Evolutionary conservation across 2,888 invertebrate species (phyloP), one percentile per base, ranked within the genome.

Genomic region (Podabrus alpinus): DNA sequence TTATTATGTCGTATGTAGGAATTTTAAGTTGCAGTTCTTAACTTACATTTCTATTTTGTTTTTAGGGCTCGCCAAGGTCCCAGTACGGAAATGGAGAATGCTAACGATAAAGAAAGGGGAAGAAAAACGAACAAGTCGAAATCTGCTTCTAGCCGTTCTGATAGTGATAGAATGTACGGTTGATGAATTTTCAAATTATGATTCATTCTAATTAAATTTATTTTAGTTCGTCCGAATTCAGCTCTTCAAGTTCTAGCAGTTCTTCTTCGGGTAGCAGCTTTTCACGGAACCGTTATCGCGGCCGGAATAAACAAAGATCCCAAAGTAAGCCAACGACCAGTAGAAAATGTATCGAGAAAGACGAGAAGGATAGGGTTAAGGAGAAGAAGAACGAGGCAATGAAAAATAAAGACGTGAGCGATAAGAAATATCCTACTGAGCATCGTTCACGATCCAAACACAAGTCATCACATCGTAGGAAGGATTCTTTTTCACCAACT

Each of bases 401-500:
- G 16, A 75, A 75, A 15, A 88, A 88, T 66, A 86, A 88, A 15
- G 89, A 89, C 1, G 24, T 64, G 17, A 70, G 59, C n/a, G n/a
- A 13, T 68, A 19, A 17, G 19, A 29, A 45, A 45, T 45, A n/a
- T 3, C n/a, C n/a, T 68, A 59, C 15, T 0, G 15, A 68, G 10
- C 11, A 68, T 21, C n/a, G 17, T 45, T 70, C 13, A 15, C 72
- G 74, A 24, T 81, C 60, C 69, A 91, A 92, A 79, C 91, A 92
- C 13, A 91, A 92, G 21, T 91, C 91, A 3, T 91, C 92, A 16
- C 91, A 93, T 78, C 88, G 92, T 70, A 92, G 92, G 81, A 89
- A 92, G 0, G 92, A 95, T 10, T 95, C 95, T 83, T 92, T 96
- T 59, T 96, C 97, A 0, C 96, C 97, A 0, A 94, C 95, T 0